phyloP scores from a whole-genome alignment of 2,113 vertebrate species.

The Camelus bactrianus region DNA sequence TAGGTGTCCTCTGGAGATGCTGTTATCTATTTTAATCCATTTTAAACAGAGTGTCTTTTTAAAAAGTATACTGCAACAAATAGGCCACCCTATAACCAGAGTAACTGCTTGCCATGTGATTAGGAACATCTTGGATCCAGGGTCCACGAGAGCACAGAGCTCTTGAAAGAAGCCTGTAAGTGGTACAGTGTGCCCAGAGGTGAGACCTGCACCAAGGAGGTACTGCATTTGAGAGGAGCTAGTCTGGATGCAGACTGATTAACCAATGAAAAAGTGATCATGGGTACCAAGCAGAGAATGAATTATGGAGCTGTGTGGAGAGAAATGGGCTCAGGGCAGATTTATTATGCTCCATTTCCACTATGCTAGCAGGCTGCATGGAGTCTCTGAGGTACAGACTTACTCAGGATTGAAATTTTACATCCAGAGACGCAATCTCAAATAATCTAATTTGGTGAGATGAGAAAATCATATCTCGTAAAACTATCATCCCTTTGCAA shows the following conservation, averaged over 20 bases:
- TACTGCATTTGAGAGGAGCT: neutral
- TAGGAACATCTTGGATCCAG: neutral
- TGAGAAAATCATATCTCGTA: constrained; percentile 77
- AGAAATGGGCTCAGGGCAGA: constrained; percentile 59
- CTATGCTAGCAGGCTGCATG: constrained; percentile 20
- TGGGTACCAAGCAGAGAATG: constrained; percentile 34
- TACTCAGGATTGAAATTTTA: constrained; percentile 73
- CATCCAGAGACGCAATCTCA: constrained; percentile 68
- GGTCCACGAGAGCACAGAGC: neutral
- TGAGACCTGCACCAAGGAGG: neutral
- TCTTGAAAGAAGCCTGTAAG: neutral
- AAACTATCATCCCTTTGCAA: constrained; percentile 68
- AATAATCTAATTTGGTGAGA: constrained; percentile 79
- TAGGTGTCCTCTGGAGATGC: neutral
- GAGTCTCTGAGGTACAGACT: constrained; percentile 51
- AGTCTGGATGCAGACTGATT: neutral
- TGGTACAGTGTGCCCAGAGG: neutral
- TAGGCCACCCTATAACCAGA: neutral
- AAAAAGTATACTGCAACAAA: neutral
- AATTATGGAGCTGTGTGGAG: constrained; percentile 16
- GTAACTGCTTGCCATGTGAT: neutral
- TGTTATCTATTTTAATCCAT: neutral
- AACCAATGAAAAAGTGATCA: neutral
- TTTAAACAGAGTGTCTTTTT: neutral
- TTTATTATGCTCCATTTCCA: constrained; percentile 68